Conservation (phyloP, 1,140 invertebrate species). For the Drosophila ogumai region DNA sequence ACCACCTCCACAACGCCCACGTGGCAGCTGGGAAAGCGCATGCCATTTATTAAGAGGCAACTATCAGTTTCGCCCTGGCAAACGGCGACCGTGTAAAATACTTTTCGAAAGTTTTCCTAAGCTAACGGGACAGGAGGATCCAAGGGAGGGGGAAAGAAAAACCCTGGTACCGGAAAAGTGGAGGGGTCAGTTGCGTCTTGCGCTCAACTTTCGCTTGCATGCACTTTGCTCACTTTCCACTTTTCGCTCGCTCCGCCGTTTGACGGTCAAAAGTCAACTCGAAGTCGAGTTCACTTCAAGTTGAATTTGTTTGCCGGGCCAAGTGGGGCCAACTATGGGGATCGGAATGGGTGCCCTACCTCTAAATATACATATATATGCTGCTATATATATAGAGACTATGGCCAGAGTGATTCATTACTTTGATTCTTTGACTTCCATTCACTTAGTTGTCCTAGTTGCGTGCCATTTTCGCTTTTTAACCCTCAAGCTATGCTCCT, state of each 20-base stretch:
- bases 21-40: conserved; percentile 34
- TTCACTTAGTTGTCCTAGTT: conserved; percentile 70
- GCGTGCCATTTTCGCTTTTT: conserved; percentile 67
- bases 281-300: conserved; percentile 82
- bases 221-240: conserved; percentile 79
- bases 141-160: background rate
- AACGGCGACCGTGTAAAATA: conserved; percentile 71
- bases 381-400: conserved; percentile 6
- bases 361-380: conserved; percentile 5
- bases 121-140: conserved; percentile 46
- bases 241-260: conserved; percentile 56
- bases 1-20: background rate
- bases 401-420: conserved; percentile 71
- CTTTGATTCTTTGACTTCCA: conserved; percentile 80
- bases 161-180: conserved; percentile 15
- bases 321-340: conserved; percentile 45
- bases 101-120: conserved; percentile 71
- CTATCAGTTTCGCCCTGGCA: conserved; percentile 69
- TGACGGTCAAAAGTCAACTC: conserved; percentile 83
- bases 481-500: conserved; percentile 12
- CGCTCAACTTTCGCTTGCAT: conserved; percentile 79
- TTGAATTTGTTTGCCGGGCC: conserved; percentile 80
- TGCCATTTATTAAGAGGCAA: conserved; percentile 74
- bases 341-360: background rate
- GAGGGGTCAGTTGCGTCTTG: conserved; percentile 73